Evolutionary conservation across 1,140 invertebrate genomes (phyloP).

Genomic region (Protaetia brevitarsis): DNA sequence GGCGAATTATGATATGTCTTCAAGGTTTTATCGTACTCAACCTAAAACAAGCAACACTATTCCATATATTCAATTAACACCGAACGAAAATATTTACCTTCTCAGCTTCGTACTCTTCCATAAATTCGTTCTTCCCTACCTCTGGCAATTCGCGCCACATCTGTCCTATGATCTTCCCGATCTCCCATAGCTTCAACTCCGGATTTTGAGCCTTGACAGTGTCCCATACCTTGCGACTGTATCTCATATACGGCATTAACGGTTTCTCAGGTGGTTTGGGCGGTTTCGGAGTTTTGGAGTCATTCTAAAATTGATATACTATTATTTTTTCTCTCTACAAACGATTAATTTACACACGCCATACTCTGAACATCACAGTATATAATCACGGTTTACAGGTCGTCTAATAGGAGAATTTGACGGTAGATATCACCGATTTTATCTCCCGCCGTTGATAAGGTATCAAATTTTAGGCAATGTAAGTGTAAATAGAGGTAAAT

Average conservation of each 20-base stretch:
- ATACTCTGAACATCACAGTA: background rate
- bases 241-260: conserved; percentile 97
- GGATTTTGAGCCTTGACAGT: conserved; percentile 93
- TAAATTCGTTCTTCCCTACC: conserved; percentile 88
- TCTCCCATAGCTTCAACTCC: conserved; percentile 96
- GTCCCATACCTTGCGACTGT: conserved; percentile 94
- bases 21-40: conserved; percentile 91
- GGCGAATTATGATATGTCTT: conserved; percentile 97
- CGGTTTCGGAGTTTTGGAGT: conserved; percentile 82
- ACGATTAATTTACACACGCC: background rate
- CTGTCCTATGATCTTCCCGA: conserved; percentile 96
- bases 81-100: conserved; percentile 63
- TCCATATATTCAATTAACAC: background rate
- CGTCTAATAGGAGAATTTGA: background rate
- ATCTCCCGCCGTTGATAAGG: background rate
- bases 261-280: conserved; percentile 98
- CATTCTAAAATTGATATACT: conserved; percentile 52
- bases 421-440: background rate
- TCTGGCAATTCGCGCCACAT: conserved; percentile 98
- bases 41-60: conserved; percentile 52
- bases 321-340: too few species aligned
- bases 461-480: conserved; percentile 5
- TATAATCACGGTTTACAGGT: background rate
- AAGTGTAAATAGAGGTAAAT: background rate
- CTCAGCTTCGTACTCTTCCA: conserved; percentile 96